These are phyloP conservation scores for Microtus ochrogaster DNA, from an alignment of 2,113 vertebrate genomes.

Conservation along the genomic window DNA sequence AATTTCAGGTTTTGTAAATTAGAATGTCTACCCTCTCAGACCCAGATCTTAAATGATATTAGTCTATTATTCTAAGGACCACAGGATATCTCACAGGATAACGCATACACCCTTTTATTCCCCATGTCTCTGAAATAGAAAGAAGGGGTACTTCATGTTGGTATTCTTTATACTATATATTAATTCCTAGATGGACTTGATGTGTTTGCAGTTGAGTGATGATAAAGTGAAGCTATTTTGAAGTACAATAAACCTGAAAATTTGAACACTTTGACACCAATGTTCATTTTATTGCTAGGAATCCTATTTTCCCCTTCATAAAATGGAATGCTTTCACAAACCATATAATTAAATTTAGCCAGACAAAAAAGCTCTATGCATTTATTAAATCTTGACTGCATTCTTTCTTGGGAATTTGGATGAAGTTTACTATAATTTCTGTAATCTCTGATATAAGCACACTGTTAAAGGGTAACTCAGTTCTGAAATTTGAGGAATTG, in stretches of 20 bases:
- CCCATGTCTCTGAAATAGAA: conserved; percentile 55
- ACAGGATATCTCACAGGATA: conserved; percentile 62
- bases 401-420: conserved; percentile 75
- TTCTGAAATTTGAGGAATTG: not conserved
- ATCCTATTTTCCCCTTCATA: conserved; percentile 85
- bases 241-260: conserved; percentile 82
- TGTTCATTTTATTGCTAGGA: conserved; percentile 83
- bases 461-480: not conserved
- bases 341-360: conserved; percentile 86
- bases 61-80: conserved; percentile 54
- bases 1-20: conserved; percentile 19
- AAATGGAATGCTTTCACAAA: conserved; percentile 85
- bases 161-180: conserved; percentile 61
- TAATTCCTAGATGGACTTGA: conserved; percentile 69
- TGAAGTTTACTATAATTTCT: conserved; percentile 74
- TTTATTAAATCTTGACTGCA: conserved; percentile 82
- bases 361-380: conserved; percentile 76
- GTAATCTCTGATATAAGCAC: conserved; percentile 33
- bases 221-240: conserved; percentile 82
- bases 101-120: conserved; percentile 50
- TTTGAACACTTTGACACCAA: conserved; percentile 80
- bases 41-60: conserved; percentile 7
- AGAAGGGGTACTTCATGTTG: conserved; percentile 34
- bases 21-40: not conserved
- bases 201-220: conserved; percentile 74